Evolutionary conservation across 2,113 vertebrate species (phyloP).

Genomic region (Vulpes lagopus): DNA sequence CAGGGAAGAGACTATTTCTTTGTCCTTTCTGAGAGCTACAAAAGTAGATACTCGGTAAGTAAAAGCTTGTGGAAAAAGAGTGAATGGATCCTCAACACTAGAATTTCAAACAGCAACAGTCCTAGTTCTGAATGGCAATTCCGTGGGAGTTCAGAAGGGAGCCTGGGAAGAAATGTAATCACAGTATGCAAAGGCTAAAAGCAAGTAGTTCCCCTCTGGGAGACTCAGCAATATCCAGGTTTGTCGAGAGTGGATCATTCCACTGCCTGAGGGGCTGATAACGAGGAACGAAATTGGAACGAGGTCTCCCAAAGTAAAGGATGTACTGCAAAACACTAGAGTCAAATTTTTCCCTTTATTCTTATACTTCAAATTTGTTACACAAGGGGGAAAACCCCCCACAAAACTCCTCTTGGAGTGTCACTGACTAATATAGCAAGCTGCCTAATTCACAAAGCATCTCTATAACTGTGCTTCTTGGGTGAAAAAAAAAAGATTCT

Average conservation of each 20-base stretch:
- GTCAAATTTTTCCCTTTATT: not conserved
- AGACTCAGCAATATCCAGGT: not conserved
- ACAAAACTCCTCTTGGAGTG: not conserved
- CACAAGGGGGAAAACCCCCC: not conserved
- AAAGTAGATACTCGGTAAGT: not conserved
- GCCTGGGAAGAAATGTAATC: slow-evolving; percentile 25
- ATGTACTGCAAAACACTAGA: not conserved
- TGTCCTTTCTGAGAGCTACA: not conserved
- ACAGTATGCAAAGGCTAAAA: not conserved
- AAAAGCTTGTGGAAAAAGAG: slow-evolving; percentile 25
- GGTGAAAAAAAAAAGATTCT: not conserved
- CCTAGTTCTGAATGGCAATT: slow-evolving; percentile 49
- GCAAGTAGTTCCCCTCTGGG: not conserved
- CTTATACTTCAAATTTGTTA: slow-evolving; percentile 15
- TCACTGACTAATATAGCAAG: not conserved
- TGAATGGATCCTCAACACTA: slow-evolving; percentile 34
- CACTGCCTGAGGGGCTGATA: not conserved
- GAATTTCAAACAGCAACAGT: not conserved
- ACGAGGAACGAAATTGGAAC: not conserved
- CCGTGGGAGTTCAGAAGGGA: not conserved
- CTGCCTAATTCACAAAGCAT: not conserved
- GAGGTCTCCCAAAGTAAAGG: slow-evolving; percentile 34
- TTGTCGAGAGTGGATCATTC: not conserved
- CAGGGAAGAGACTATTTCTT: not conserved
- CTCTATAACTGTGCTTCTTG: not conserved